phyloP scores from a whole-genome alignment of 2,888 invertebrate species.

The Crossocerus cetratus region DNA sequence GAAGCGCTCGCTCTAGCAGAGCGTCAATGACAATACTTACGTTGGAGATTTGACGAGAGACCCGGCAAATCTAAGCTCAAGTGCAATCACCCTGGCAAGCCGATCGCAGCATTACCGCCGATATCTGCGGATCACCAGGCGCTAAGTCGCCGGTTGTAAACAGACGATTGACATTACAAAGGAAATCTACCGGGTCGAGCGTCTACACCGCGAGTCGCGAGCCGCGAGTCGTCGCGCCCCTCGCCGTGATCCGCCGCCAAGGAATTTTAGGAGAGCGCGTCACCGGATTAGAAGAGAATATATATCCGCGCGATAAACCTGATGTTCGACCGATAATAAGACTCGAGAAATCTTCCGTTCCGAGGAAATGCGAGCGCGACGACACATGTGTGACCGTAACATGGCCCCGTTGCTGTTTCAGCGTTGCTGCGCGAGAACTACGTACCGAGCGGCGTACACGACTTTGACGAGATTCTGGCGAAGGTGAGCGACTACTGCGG shows the following conservation, averaged over 20 bases:
- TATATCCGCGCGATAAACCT: neutral
- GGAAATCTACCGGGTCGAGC: neutral
- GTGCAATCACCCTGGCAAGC: neutral
- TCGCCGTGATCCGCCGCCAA: neutral
- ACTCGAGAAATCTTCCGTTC: neutral
- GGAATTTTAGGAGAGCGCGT: conserved; percentile 17
- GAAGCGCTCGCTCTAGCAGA: neutral
- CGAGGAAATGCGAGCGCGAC: neutral
- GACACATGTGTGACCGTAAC: neutral
- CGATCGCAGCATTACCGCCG: neutral
- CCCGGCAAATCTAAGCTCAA: neutral
- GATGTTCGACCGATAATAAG: neutral
- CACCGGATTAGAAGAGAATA: neutral
- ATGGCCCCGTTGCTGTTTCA: conserved; percentile 76
- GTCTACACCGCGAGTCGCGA: too few species aligned
- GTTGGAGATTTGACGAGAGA: neutral
- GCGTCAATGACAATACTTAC: too few species aligned
- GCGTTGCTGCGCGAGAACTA: conserved; percentile 81
- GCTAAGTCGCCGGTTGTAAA: neutral
- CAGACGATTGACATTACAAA: neutral
- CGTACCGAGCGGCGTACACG: conserved; percentile 78
- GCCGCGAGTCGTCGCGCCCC: neutral
- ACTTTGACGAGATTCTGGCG: conserved; percentile 80
- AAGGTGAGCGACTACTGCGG: conserved; percentile 86
- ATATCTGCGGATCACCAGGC: neutral